Conservation (phyloP, 2,797 vertebrate species). For the Heliangelus exortis region DNA sequence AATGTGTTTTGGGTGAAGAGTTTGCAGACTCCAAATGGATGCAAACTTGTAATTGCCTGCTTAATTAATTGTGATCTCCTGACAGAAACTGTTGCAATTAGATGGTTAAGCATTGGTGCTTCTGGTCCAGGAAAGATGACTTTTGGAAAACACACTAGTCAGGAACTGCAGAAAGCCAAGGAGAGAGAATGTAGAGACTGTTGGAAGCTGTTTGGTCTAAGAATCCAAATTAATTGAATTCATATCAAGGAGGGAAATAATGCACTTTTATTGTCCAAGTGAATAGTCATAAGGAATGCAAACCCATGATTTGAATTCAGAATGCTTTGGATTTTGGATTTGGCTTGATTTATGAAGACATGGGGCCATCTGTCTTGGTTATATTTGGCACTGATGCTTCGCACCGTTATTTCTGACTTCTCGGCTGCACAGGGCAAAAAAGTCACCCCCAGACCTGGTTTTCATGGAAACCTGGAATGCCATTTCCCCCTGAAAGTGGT, state of each 20-base stretch:
- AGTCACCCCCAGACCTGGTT: neutral
- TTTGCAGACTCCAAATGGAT: neutral
- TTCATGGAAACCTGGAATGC: neutral
- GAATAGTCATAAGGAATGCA: neutral
- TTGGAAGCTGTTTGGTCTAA: neutral
- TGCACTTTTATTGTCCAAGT: neutral
- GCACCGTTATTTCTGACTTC: neutral
- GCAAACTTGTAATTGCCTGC: rapidly evolving
- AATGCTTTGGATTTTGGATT: neutral
- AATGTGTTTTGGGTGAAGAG: neutral
- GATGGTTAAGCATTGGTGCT: neutral
- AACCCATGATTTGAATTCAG: neutral
- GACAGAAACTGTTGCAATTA: slow-evolving; percentile 26
- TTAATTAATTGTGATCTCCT: slow-evolving; percentile 13
- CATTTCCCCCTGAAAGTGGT: rapidly evolving
- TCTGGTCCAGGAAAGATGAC: neutral
- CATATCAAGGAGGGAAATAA: neutral
- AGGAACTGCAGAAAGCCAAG: slow-evolving; percentile 6
- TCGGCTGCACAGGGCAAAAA: neutral
- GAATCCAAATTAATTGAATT: neutral
- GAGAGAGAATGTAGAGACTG: neutral
- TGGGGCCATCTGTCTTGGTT: rapidly evolving
- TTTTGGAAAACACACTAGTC: neutral
- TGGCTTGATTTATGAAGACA: neutral
- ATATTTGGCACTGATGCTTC: neutral